phyloP scores from a whole-genome alignment of 2,797 vertebrate species.

The Carapus acus region DNA sequence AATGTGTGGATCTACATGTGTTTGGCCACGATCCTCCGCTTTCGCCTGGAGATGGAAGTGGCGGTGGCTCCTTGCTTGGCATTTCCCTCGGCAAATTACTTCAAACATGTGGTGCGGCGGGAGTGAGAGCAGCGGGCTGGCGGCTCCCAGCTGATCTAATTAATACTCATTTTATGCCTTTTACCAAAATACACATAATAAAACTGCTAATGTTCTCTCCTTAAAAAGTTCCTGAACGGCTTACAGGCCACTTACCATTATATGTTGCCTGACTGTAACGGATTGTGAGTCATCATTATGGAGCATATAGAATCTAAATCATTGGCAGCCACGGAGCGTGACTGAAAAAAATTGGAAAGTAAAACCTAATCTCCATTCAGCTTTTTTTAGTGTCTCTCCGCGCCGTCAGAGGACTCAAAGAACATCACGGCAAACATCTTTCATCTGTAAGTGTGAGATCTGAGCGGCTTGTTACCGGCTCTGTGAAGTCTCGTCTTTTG shows the following conservation, averaged over 20 bases:
- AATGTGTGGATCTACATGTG: conserved; percentile 25
- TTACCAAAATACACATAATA: conserved; percentile 45
- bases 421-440: conserved; percentile 37
- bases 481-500: conserved; percentile 51
- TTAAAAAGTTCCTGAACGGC: conserved; percentile 41
- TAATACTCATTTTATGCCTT: conserved; percentile 62
- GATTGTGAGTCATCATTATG: conserved; percentile 44
- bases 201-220: conserved; percentile 51
- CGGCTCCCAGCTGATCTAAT: conserved; percentile 67
- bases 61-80: conserved; percentile 41
- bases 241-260: conserved; percentile 18
- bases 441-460: conserved; percentile 39
- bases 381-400: conserved; percentile 9
- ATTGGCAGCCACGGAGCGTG: too few species aligned
- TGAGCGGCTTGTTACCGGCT: conserved; percentile 38
- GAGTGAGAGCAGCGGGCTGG: conserved; percentile 53
- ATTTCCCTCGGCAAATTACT: conserved; percentile 62
- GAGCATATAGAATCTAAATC: conserved; percentile 45
- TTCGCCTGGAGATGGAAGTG: conserved; percentile 40
- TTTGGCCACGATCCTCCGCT: conserved; percentile 1
- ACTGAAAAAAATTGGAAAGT: too few species aligned
- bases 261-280: conserved; percentile 35
- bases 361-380: too few species aligned
- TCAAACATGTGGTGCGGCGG: conserved; percentile 57
- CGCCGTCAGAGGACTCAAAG: conserved; percentile 17